phyloP scores from a whole-genome alignment of 1,140 invertebrate genomes.

The Drosophila nikananu region DNA sequence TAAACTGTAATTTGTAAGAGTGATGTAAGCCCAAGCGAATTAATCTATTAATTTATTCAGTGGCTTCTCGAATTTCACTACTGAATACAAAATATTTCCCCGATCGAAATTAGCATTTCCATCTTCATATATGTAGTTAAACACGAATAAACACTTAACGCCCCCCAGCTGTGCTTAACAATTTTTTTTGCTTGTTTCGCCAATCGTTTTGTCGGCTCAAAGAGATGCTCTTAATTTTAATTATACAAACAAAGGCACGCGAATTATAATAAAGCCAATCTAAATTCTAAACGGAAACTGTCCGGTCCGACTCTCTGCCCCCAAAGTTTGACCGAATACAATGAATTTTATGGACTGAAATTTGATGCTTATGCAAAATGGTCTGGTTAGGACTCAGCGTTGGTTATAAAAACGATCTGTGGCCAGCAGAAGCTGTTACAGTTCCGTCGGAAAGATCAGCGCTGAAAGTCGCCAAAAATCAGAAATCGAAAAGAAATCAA shows the following conservation, averaged over 20 bases:
- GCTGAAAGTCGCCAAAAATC: constrained; percentile 22
- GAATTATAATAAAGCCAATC: constrained; percentile 68
- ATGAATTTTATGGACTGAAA: constrained; percentile 63
- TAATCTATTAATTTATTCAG: constrained; percentile 18
- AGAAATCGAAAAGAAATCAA: not conserved
- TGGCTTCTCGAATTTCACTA: constrained; percentile 57
- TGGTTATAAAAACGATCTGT: constrained; percentile 65
- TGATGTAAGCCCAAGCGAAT: constrained; percentile 14
- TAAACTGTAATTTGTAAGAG: not conserved
- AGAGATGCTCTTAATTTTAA: constrained; percentile 44
- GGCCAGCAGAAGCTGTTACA: constrained; percentile 55
- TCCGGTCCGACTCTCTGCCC: constrained; percentile 45
- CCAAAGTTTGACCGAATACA: constrained; percentile 45
- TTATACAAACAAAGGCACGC: constrained; percentile 40
- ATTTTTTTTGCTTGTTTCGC: constrained; percentile 16
- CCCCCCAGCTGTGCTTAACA: constrained; percentile 38
- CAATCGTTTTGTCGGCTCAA: constrained; percentile 35
- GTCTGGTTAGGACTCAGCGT: constrained; percentile 18
- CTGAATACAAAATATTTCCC: constrained; percentile 28
- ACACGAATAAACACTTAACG: constrained; percentile 47
- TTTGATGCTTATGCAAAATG: constrained; percentile 56
- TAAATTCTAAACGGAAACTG: constrained; percentile 82
- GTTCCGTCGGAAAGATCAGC: constrained; percentile 62
- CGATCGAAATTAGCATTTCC: constrained; percentile 30
- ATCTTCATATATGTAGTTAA: constrained; percentile 39